Evolutionary conservation across 2,113 vertebrate species (phyloP), one percentile per base, ranked within the genome.

Genomic region (Microcebus murinus): DNA sequence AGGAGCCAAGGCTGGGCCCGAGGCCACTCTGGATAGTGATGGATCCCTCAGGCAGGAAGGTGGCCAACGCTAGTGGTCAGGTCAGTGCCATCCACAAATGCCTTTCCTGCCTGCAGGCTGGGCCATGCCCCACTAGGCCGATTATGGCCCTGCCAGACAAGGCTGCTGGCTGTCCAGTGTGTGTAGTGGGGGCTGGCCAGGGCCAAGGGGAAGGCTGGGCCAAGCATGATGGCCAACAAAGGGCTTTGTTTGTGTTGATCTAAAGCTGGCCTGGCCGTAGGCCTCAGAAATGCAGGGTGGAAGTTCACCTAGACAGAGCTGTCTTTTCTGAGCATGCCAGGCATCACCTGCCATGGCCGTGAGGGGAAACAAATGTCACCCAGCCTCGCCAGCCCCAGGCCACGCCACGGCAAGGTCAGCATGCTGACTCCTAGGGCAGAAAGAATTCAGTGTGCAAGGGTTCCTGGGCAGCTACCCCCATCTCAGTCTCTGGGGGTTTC

Each of bases 111-210:
- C 76, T 59, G 10, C 14, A 48, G 61, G 73, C 65, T 10, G 7
- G 48, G 42, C 34, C 2, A 5, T 12, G 63, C 5, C 34, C 90
- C 27, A 0, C 11, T 12, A 1, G 3, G 50, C 15, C 12, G 15
- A 2, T 3, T 0, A 0, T 0, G 9, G 70, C 31, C 6, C 74
- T 71, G 23, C 29, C 15, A 0, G 13, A 52, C 50, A 25, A 0
- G 3, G 9, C 59, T 83, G 29, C 31, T 17, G 18, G 34, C 39
- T 12, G 2, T 31, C 5, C 18, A 39, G 31, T 1, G 1, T 0
- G 31, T 2, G 1, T 0, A 1, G 27, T 45, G 34, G 80, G n/a
- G 57, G 12, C 1, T 20, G 2, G 61, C 34, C 27, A 13, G 11
- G 8, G 63, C 8, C 2, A 3, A 34, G 23, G 50, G 59, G 1